These are phyloP conservation scores for Oryzias sinensis DNA, from an alignment of 2,797 vertebrate genomes.

Conservation along the genomic window DNA sequence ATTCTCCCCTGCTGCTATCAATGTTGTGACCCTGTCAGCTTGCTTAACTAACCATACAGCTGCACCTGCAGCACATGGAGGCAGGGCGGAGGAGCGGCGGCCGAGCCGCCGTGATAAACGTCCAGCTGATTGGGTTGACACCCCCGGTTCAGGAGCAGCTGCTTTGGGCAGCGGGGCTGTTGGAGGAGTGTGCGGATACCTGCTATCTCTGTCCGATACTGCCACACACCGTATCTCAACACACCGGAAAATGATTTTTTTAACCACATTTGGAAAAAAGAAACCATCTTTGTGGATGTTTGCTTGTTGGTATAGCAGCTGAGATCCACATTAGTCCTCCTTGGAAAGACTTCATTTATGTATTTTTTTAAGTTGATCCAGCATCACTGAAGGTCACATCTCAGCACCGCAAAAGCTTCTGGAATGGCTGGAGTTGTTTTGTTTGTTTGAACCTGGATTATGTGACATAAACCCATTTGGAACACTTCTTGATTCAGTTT, in stretches of 20 bases:
- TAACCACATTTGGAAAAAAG: constrained; percentile 13
- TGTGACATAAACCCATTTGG: too few species aligned
- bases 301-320: constrained; percentile 11
- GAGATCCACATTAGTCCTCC: background rate
- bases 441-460: too few species aligned
- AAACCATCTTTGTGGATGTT: constrained; percentile 17
- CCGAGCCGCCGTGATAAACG: constrained; percentile 63
- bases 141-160: constrained; percentile 57
- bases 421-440: too few species aligned
- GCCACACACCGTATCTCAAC: constrained; percentile 33
- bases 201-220: constrained; percentile 33
- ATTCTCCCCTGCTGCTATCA: constrained; percentile 39
- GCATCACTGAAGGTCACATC: too few species aligned
- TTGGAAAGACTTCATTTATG: too few species aligned
- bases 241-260: constrained; percentile 13
- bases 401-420: too few species aligned
- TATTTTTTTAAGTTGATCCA: too few species aligned
- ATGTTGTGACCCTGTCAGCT: constrained; percentile 46
- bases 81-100: constrained; percentile 30
- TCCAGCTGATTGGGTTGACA: constrained; percentile 75
- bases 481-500: too few species aligned
- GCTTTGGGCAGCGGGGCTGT: constrained; percentile 33
- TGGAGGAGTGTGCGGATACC: constrained; percentile 44
- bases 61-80: constrained; percentile 40
- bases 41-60: constrained; percentile 55